These are phyloP conservation scores for Habroteleia sp. DNA, from an alignment of 2,888 invertebrate species.

Conservation along the genomic window DNA sequence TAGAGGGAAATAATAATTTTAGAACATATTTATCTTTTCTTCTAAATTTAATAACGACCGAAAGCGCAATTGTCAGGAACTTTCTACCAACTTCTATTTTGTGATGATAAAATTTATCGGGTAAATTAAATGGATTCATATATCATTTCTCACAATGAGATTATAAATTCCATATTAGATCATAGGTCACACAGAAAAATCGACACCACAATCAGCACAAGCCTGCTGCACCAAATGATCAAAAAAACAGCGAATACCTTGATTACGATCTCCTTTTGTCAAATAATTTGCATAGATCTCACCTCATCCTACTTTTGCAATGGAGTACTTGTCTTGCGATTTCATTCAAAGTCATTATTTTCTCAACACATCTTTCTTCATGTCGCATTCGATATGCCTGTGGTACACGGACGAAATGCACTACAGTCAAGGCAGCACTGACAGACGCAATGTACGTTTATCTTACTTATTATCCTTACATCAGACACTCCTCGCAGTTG, in stretches of 20 bases:
- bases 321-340: slow-evolving; percentile 20
- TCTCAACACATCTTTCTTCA: slow-evolving; percentile 48
- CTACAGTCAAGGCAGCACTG: slow-evolving; percentile 32
- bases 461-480: slow-evolving; percentile 51
- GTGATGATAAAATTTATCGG: slow-evolving; percentile 2
- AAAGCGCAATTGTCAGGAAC: too few relatives aligned
- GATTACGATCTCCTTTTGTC: slow-evolving; percentile 47
- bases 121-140: slow-evolving; percentile 9
- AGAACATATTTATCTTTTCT: too few relatives aligned
- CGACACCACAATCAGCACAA: slow-evolving; percentile 17
- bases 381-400: slow-evolving; percentile 46
- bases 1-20: too few relatives aligned
- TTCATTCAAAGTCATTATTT: slow-evolving; percentile 39
- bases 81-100: background rate
- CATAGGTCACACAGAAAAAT: slow-evolving; percentile 17
- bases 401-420: slow-evolving; percentile 27
- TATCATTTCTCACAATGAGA: slow-evolving; percentile 8
- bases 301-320: slow-evolving; percentile 34
- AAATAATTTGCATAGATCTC: slow-evolving; percentile 49
- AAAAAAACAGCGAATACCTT: slow-evolving; percentile 23
- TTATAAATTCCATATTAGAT: slow-evolving; percentile 23
- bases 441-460: slow-evolving; percentile 49
- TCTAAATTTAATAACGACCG: too few relatives aligned
- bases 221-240: slow-evolving; percentile 9
- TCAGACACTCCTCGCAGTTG: slow-evolving; percentile 41